phyloP scores from a whole-genome alignment of 2,113 vertebrate genomes.

The Vidua macroura region DNA sequence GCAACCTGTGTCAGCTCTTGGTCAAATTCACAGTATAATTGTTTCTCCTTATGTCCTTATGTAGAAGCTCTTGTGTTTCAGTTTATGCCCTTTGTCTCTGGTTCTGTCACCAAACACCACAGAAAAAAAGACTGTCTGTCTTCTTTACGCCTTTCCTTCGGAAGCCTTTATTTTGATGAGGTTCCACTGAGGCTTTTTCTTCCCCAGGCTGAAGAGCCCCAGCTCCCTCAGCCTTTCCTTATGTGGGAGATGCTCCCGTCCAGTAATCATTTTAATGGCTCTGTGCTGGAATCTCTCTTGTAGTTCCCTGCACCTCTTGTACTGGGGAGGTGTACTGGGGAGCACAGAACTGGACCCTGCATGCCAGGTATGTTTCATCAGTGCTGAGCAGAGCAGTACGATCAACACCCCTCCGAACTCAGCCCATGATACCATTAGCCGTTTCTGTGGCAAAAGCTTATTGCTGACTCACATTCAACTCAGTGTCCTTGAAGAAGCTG shows the following conservation, averaged over 20 bases:
- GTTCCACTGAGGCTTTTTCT: neutral
- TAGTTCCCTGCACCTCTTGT: neutral
- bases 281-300: neutral
- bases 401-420: neutral
- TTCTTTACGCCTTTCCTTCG: neutral
- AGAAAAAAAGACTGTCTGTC: neutral
- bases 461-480: neutral
- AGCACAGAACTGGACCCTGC: neutral
- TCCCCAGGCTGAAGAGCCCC: neutral
- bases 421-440: neutral
- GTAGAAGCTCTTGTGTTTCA: neutral
- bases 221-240: neutral
- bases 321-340: neutral
- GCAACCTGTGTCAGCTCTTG: neutral
- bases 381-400: neutral
- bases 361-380: neutral
- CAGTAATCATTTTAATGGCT: neutral
- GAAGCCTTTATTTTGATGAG: neutral
- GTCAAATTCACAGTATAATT: neutral
- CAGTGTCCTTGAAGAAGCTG: neutral
- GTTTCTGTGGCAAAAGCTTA: neutral
- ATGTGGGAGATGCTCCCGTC: neutral
- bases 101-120: neutral
- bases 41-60: neutral
- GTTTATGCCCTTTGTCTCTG: neutral